A percentile compares a stretch with the other conserved stretches of the same genome.
Evolutionary conservation across 35 echinoderm and acorn worm species (phyloP).

Genomic region (Eucidaris tribuloides): DNA sequence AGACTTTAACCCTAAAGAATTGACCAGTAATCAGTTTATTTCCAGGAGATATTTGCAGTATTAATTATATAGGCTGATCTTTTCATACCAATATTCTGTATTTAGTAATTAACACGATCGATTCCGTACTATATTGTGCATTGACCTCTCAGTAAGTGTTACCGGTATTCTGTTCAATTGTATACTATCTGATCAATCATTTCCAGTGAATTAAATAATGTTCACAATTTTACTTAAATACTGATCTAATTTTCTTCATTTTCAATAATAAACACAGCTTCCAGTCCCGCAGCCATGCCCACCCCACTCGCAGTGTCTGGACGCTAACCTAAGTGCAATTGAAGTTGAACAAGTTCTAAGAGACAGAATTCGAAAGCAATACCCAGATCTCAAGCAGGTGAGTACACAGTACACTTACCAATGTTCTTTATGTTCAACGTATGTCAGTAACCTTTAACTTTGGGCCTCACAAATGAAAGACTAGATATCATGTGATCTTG

Average conservation of each 20-base stretch:
- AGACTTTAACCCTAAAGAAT: no score
- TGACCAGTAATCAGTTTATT: no score
- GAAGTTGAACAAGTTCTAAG: constrained; percentile 82
- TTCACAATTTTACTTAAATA: neutral
- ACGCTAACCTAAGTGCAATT: constrained; percentile 76
- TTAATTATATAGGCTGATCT: no score
- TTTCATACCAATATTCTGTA: no score
- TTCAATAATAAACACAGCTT: constrained; percentile 25
- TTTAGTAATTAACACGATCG: no score
- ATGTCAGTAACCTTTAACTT: no score
- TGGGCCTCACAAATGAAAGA: no score
- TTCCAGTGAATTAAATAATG: neutral
- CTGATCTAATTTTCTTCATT: neutral
- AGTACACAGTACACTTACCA: no score
- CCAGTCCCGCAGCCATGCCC: neutral
- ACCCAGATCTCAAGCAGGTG: constrained; percentile 93
- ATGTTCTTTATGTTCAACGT: no score
- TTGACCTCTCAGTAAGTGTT: neutral
- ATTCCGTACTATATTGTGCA: no score
- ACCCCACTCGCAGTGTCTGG: neutral
- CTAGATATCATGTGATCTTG: no score
- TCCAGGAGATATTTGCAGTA: no score
- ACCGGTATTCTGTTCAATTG: neutral
- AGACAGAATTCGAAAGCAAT: constrained; percentile 66
- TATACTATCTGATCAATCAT: neutral